Evolutionary conservation across 2,797 vertebrate species (phyloP), one percentile per base, ranked within the genome.

Genomic region (Melanotaenia parkinsoni): DNA sequence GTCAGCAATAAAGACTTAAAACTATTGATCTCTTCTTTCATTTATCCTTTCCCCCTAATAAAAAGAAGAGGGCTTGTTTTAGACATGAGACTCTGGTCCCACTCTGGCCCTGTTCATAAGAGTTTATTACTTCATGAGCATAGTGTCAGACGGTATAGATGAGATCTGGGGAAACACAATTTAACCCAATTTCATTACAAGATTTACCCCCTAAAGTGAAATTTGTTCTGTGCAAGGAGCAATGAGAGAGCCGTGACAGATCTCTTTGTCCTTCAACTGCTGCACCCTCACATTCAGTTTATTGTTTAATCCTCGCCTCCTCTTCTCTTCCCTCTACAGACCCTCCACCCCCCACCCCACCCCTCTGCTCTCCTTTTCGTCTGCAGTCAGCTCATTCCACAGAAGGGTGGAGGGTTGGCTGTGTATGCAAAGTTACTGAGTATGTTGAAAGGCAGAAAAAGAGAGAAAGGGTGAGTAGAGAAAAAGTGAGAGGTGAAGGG

Each of bases 351-450:
- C 22, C 6, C 1, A 24, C 47, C 40, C 28, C 0, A 28, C 33
- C 70, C 65, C 70, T 66, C 74, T 65, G 0, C 70, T 79, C 62
- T 84, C 57, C 65, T 65, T 26, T 67, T 37, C 60, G 65, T 65
- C 47, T 1, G 74, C 53, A 77, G 80, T 85, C 79, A 88, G 79
- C 86, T 86, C 86, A 88, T 85, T 88, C 86, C 83, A 82, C 3
- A 68, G 77, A 64, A 64, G 79, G 84, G 80, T 66, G 80, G 82
- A 67, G 62, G 76, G 58, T 65, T 37, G 58, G 38, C 72, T 8
- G 26, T 62, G 63, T 57, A 74, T 24, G 66, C 77, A 80, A 67
- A 80, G 58, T 82, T 64, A 77, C 33, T 22, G 40, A 67, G 66
- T n/a, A 63, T n/a, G 51, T 47, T 38, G 68, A 67, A 59, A 83